These are phyloP conservation scores for Rostratula benghalensis DNA, from an alignment of 2,113 vertebrate genomes.

Conservation along the genomic window DNA sequence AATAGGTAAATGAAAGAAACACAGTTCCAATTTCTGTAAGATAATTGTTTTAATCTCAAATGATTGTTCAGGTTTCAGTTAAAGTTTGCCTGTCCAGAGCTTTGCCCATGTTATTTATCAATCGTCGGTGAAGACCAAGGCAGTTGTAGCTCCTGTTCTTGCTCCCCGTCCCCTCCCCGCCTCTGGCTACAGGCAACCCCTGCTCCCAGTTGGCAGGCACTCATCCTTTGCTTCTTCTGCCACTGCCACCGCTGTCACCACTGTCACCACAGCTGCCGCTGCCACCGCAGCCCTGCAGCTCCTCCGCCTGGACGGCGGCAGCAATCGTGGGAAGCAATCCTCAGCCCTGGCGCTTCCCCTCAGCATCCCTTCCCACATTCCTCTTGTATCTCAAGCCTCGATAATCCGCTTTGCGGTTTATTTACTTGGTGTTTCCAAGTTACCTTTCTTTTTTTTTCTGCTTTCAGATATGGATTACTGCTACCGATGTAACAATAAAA, in stretches of 20 bases:
- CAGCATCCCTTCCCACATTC: background rate
- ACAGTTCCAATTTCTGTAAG: background rate
- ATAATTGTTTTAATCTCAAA: background rate
- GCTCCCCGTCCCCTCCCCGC: background rate
- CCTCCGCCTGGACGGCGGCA: background rate
- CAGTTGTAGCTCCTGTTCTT: background rate
- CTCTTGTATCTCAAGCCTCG: background rate
- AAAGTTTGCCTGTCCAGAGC: background rate
- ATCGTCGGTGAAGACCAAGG: background rate
- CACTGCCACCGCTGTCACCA: background rate
- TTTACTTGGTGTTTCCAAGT: background rate
- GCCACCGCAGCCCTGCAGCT: background rate
- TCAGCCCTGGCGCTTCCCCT: background rate
- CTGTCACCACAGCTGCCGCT: background rate
- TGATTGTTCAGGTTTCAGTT: background rate
- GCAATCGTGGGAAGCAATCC: background rate
- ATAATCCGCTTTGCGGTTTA: background rate
- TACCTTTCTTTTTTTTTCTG: background rate
- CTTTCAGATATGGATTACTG: constrained; percentile 86
- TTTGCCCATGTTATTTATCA: background rate
- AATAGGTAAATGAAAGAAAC: background rate
- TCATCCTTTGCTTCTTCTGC: background rate
- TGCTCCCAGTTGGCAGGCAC: background rate
- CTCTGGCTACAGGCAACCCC: background rate
- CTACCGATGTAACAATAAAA: constrained; percentile 75